Evolutionary conservation across 1,140 invertebrate species (phyloP).

Genomic region (Yoshiicerus persimilis): DNA sequence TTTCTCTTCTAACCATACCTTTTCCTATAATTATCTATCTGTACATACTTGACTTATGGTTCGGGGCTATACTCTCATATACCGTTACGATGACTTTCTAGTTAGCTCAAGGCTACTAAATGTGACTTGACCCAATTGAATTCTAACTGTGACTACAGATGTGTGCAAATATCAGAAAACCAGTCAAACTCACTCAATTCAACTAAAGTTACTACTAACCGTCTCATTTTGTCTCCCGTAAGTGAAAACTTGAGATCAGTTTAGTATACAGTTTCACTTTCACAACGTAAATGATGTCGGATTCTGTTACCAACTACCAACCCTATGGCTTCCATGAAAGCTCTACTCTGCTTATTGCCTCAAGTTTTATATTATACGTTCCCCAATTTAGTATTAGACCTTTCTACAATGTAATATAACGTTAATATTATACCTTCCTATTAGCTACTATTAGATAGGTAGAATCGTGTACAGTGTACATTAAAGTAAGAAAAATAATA

Average conservation of each 20-base stretch:
- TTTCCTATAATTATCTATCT: background rate
- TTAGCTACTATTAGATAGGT: no score
- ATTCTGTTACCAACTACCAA: background rate
- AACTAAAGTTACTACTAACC: background rate
- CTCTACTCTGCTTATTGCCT: background rate
- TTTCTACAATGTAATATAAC: no score
- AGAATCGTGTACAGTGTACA: no score
- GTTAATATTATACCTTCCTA: no score
- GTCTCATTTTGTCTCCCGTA: background rate
- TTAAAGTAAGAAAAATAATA: no score
- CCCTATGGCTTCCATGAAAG: background rate
- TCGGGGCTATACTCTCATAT: background rate
- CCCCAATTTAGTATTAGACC: no score
- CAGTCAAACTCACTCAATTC: background rate
- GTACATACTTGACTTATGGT: background rate
- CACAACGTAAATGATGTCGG: background rate
- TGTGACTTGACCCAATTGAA: conserved; percentile 3
- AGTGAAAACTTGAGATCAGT: background rate
- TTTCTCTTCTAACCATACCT: background rate
- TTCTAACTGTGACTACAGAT: background rate
- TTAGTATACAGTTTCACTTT: background rate
- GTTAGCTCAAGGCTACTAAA: background rate
- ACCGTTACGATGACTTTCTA: background rate
- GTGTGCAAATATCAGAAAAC: background rate
- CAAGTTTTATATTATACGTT: background rate